Evolutionary conservation across 1,140 invertebrate species (phyloP).

Genomic region (Ylistrum balloti): DNA sequence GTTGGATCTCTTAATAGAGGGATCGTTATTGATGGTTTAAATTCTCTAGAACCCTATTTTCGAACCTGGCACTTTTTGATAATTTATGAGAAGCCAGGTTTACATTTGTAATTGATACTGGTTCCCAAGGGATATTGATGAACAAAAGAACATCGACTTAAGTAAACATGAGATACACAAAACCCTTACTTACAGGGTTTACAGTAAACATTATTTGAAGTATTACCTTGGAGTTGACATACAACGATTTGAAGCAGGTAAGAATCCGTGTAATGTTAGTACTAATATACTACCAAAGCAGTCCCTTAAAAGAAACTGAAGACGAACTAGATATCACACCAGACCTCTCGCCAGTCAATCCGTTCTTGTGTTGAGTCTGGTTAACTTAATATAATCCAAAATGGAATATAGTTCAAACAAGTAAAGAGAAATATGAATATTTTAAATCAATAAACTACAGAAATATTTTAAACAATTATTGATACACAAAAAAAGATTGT

Average conservation of each 20-base stretch:
- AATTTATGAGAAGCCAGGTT: not conserved
- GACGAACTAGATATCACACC: not conserved
- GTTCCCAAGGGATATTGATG: not conserved
- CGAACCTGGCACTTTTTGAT: not conserved
- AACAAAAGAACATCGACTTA: not conserved
- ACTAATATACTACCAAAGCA: not conserved
- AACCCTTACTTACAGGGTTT: not conserved
- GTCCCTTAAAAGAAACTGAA: not conserved
- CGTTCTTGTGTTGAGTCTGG: not conserved
- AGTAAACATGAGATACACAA: too few relatives aligned
- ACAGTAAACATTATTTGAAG: not conserved
- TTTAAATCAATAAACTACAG: too few relatives aligned
- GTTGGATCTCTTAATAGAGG: too few relatives aligned
- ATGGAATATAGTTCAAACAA: too few relatives aligned
- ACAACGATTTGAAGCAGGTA: not conserved
- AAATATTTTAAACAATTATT: too few relatives aligned
- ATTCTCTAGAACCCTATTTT: not conserved
- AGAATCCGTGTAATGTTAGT: not conserved
- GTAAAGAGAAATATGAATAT: too few relatives aligned
- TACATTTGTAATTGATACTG: not conserved
- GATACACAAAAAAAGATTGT: too few relatives aligned
- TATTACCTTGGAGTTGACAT: not conserved
- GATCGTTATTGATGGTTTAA: too few relatives aligned
- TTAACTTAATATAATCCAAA: not conserved
- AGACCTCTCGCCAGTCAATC: not conserved